These are phyloP conservation scores for Pediacus dermestoides DNA, from an alignment of 2,888 invertebrate genomes.

Conservation along the genomic window DNA sequence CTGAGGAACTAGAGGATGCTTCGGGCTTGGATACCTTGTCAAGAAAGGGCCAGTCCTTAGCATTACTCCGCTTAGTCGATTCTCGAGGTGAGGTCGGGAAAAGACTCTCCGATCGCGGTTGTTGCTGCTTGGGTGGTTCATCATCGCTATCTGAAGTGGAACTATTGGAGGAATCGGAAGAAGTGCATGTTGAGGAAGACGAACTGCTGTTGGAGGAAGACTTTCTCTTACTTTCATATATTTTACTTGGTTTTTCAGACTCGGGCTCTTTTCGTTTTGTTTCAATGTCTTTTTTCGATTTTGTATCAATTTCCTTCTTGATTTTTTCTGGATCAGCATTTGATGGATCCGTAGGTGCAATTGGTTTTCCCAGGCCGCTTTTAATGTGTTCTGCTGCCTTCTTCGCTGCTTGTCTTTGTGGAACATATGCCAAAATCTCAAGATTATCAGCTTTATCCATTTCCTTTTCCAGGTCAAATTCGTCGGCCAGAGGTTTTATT, in stretches of 20 bases:
- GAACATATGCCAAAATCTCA: slow-evolving; percentile 76
- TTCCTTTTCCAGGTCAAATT: slow-evolving; percentile 62
- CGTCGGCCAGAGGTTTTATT: slow-evolving; percentile 42
- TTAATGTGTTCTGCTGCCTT: slow-evolving; percentile 89
- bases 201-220: slow-evolving; percentile 54
- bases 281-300: slow-evolving; percentile 36
- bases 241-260: slow-evolving; percentile 37
- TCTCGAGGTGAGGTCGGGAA: slow-evolving; percentile 38
- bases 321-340: slow-evolving; percentile 25
- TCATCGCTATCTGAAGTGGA: slow-evolving; percentile 60
- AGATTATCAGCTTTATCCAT: slow-evolving; percentile 56
- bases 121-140: slow-evolving; percentile 33
- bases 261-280: slow-evolving; percentile 23
- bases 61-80: slow-evolving; percentile 46
- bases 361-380: slow-evolving; percentile 63
- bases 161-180: slow-evolving; percentile 52
- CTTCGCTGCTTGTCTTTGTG: slow-evolving; percentile 86
- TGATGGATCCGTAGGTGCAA: slow-evolving; percentile 23
- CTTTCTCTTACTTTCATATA: slow-evolving; percentile 51
- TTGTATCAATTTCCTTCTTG: slow-evolving; percentile 39
- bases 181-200: slow-evolving; percentile 52
- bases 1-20: slow-evolving; percentile 62
- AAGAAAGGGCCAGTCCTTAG: slow-evolving; percentile 74
- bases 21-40: slow-evolving; percentile 71
- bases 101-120: slow-evolving; percentile 46